These are phyloP conservation scores for Philopedon plagiatum DNA, from an alignment of 2,888 invertebrate genomes.

Conservation along the genomic window DNA sequence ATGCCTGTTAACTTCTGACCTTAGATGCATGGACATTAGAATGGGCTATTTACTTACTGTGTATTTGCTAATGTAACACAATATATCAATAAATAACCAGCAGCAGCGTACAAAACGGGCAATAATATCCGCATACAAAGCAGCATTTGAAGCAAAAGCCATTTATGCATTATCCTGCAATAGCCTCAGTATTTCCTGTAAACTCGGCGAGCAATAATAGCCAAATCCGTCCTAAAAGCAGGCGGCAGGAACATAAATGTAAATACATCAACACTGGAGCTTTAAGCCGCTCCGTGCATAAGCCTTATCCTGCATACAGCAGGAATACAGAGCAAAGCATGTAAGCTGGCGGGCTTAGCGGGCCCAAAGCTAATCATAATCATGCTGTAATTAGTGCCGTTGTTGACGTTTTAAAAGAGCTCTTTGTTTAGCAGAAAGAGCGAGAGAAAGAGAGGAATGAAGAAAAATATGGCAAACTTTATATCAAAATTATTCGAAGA, in stretches of 20 bases:
- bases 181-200: slow-evolving; percentile 14
- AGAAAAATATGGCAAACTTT: not conserved
- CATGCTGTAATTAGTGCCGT: slow-evolving; percentile 65
- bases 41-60: too few species aligned
- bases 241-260: slow-evolving; percentile 50
- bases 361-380: slow-evolving; percentile 69
- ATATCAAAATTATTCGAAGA: too few species aligned
- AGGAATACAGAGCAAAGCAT: slow-evolving; percentile 66
- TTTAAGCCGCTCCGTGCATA: slow-evolving; percentile 60
- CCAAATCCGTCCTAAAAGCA: slow-evolving; percentile 37
- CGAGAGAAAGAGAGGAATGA: not conserved
- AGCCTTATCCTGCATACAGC: slow-evolving; percentile 62
- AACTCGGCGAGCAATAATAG: slow-evolving; percentile 29
- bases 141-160: not conserved
- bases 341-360: slow-evolving; percentile 67
- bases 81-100: slow-evolving; percentile 11
- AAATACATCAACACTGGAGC: slow-evolving; percentile 62
- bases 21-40: too few species aligned
- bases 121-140: slow-evolving; percentile 3
- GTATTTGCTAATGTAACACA: too few species aligned
- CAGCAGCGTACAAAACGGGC: not conserved
- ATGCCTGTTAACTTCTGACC: too few species aligned
- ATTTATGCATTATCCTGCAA: slow-evolving; percentile 4
- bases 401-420: slow-evolving; percentile 38
- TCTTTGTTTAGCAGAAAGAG: slow-evolving; percentile 20